These are phyloP conservation scores for Columba guinea DNA, from an alignment of 2,797 vertebrate species.

Conservation along the genomic window DNA sequence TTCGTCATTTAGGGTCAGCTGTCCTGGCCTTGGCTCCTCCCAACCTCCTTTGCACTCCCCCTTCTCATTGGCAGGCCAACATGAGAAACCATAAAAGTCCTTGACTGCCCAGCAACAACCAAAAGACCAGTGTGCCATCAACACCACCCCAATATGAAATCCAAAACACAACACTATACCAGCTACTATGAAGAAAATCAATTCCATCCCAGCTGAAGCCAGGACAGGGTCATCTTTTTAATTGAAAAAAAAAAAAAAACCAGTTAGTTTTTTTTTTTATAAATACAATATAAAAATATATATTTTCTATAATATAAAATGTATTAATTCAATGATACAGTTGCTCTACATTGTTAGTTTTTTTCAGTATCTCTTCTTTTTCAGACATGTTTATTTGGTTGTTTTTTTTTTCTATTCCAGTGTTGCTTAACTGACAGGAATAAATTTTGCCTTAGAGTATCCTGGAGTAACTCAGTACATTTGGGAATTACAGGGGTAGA, in stretches of 20 bases:
- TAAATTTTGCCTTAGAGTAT: background rate
- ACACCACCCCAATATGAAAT: too few species aligned
- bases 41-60: too few species aligned
- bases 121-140: too few species aligned
- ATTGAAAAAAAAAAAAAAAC: background rate
- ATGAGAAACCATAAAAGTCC: too few species aligned
- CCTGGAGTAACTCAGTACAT: background rate
- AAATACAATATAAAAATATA: background rate
- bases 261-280: background rate
- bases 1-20: too few species aligned
- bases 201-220: too few species aligned
- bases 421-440: background rate
- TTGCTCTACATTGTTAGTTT: background rate
- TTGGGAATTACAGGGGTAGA: background rate
- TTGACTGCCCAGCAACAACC: too few species aligned
- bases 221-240: background rate
- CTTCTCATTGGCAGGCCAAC: too few species aligned
- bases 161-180: too few species aligned
- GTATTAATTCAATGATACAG: background rate
- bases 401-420: background rate
- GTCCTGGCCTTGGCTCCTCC: too few species aligned
- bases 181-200: too few species aligned
- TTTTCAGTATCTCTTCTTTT: background rate
- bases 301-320: background rate
- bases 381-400: background rate